Base-by-base conservation (phyloP, 2,113 vertebrate species). In the Clarias macrocephalus region DNA sequence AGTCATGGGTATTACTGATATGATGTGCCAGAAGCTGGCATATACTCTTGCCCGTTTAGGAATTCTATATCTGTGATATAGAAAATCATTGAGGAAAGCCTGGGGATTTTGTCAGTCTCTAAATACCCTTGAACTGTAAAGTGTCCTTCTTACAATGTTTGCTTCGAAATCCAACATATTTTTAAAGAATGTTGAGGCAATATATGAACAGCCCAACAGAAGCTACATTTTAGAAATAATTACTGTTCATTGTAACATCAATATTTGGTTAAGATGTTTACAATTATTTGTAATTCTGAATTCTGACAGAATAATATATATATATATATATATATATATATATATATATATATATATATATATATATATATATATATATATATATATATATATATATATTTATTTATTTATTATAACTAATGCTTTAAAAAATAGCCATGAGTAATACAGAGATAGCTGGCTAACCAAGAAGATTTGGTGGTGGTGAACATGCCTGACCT, bases 41-140 rank as follows among this genome's bases (percentile, higher is more conserved):
- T 37, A 37, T 21, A 72, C 70, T 42, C 33, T 72, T 37, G 16
- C 70, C 33, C 11, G 12, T 77, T 77, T 6, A 56, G 23, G 25
- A 77, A 62, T 37, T 82, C 57, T 81, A 60, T 33, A 37, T 81
- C 80, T 82, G 4, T 42, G 33, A 25, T 42, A 82, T 23, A 63
- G 33, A 63, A 60, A 62, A 80, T 37, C 19, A 62, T 82, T 21
- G 18, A n/a, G 19, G 21, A 63, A 66, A 82, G 37, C 52, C 52
- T 10, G 2, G n/a, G 80, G 33, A 82, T 52, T 83, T 66, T 83
- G 60, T 65, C 30, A 63, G 63, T 68, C 8, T 52, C 62, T 54
- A 54, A 83, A 83, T 83, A 66, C 25, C 42, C 62, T 83, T 54
- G 62, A 54, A 66, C 25, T 66, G 60, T 3, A 48, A 65, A 28